Evolutionary conservation across 1,140 invertebrate genomes (phyloP).

Genomic region (Nilaparvata lugens): DNA sequence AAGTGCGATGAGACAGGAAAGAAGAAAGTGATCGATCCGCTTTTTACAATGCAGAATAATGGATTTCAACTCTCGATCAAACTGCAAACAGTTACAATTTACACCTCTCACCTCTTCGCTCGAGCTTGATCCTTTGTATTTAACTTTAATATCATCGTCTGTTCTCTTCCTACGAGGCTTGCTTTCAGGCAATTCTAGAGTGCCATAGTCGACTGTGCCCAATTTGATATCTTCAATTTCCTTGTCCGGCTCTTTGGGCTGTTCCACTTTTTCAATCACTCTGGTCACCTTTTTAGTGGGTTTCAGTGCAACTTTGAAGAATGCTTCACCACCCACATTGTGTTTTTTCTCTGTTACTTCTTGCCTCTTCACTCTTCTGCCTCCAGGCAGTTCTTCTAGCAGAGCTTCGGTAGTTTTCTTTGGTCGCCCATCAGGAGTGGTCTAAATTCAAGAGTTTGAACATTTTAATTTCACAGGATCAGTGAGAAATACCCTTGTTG

Average conservation of each 20-base stretch:
- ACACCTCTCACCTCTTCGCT: not conserved
- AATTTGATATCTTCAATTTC: slow-evolving; percentile 1
- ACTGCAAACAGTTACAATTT: not conserved
- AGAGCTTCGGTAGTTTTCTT: not conserved
- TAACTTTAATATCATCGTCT: not conserved
- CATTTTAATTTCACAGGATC: no score
- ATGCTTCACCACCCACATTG: slow-evolving; percentile 14
- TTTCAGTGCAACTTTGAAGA: slow-evolving; percentile 16
- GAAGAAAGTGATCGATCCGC: no score
- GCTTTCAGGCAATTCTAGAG: not conserved
- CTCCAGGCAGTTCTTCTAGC: slow-evolving; percentile 8
- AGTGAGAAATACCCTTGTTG: no score
- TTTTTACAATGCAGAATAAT: no score
- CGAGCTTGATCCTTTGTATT: not conserved
- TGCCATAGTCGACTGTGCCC: not conserved
- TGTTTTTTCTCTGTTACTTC: slow-evolving; percentile 13
- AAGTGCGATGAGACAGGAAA: no score
- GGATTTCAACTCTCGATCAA: no score
- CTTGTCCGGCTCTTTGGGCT: slow-evolving; percentile 14
- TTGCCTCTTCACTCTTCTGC: slow-evolving; percentile 9
- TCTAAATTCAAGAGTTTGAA: no score
- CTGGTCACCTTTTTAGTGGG: slow-evolving; percentile 15
- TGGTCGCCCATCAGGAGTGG: no score
- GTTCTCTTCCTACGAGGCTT: not conserved
- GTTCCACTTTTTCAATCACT: slow-evolving; percentile 8